These are phyloP conservation scores for Tolypeutes matacus DNA, from an alignment of 2,797 vertebrate species.

Conservation along the genomic window DNA sequence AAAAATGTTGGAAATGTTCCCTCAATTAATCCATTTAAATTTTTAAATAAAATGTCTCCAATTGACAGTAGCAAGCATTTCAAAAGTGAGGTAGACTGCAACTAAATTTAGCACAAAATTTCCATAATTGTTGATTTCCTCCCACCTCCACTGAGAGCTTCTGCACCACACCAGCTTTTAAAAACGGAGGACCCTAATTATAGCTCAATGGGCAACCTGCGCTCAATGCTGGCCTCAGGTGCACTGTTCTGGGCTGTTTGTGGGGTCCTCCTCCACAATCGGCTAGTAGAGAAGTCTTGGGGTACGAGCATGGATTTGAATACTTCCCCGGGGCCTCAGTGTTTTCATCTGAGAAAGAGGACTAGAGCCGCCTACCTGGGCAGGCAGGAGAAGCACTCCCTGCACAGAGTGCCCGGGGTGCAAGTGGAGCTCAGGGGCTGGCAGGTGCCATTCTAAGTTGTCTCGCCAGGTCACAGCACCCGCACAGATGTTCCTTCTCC, in stretches of 20 bases:
- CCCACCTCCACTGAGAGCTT: neutral
- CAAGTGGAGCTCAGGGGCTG: neutral
- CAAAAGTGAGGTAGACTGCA: neutral
- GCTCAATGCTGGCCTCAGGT: neutral
- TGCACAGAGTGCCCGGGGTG: accelerated
- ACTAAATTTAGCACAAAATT: conserved; percentile 68
- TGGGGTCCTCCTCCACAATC: neutral
- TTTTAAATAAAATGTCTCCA: conserved; percentile 59
- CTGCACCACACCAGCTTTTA: conserved; percentile 18
- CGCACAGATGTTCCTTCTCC: no score
- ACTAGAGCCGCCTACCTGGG: neutral
- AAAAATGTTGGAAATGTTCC: neutral
- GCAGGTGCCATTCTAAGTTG: neutral
- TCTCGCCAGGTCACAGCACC: neutral
- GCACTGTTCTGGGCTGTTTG: neutral
- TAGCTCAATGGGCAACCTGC: conserved; percentile 11
- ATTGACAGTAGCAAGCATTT: conserved; percentile 41
- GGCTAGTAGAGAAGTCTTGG: neutral
- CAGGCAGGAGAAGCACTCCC: neutral
- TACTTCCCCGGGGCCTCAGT: neutral
- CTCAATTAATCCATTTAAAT: conserved; percentile 33
- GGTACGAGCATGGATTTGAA: neutral
- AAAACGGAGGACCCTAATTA: conserved; percentile 30
- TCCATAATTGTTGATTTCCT: conserved; percentile 36
- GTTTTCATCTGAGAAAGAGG: neutral